These are phyloP conservation scores for Nasonia vitripennis DNA, from an alignment of 1,140 invertebrate genomes.

Conservation along the genomic window DNA sequence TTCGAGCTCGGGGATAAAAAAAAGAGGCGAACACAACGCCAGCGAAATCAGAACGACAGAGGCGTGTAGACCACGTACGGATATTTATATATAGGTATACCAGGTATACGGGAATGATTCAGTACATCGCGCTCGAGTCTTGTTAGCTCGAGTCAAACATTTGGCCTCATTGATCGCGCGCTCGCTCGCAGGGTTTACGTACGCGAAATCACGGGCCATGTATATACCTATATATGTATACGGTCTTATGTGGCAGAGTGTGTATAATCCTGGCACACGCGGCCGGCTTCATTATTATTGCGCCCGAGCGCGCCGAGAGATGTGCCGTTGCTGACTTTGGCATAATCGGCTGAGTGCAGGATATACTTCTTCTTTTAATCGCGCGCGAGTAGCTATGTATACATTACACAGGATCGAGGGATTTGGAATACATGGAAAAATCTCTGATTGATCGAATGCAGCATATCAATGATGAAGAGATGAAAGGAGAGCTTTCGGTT, in stretches of 20 bases:
- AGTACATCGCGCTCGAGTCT: background rate
- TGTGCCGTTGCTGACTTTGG: background rate
- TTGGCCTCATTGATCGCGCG: background rate
- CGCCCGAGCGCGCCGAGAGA: background rate
- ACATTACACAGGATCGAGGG: no score
- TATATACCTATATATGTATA: background rate
- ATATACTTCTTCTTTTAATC: background rate
- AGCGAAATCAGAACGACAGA: no score
- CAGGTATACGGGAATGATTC: no score
- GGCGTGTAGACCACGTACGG: no score
- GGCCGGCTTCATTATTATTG: background rate
- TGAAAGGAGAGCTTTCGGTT: no score
- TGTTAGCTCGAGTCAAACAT: conserved; percentile 3
- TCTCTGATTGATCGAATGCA: no score
- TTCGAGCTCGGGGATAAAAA: no score
- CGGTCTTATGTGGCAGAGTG: background rate
- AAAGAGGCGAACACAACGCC: no score
- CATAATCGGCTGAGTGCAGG: background rate
- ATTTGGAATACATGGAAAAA: no score
- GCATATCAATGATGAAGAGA: no score
- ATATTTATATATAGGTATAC: no score
- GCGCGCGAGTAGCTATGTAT: background rate
- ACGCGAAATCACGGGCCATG: background rate
- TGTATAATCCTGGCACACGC: background rate
- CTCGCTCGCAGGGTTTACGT: background rate